Conservation (phyloP, 2,797 vertebrate genomes). For the Rachycentron canadum region DNA sequence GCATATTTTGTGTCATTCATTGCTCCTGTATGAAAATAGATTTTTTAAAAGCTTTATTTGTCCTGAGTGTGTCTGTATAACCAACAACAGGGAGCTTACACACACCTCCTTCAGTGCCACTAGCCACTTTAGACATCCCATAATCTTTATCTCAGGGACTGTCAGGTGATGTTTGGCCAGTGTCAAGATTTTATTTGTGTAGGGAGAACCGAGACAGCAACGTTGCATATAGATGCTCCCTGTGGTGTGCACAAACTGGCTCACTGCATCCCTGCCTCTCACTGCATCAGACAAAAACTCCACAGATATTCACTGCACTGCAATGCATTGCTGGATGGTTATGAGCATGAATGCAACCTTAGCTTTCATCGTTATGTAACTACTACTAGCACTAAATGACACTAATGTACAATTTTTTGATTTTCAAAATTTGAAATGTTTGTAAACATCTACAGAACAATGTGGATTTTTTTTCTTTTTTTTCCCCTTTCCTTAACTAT, state of each 20-base stretch:
- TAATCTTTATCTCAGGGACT: constrained; percentile 32
- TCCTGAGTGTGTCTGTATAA: constrained; percentile 86
- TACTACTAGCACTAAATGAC: constrained; percentile 75
- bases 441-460: constrained; percentile 80
- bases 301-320: constrained; percentile 86
- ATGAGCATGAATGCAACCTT: constrained; percentile 57
- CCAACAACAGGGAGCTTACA: constrained; percentile 72
- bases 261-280: constrained; percentile 58
- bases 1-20: constrained; percentile 74
- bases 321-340: constrained; percentile 66
- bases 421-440: constrained; percentile 62
- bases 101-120: constrained; percentile 50
- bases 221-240: constrained; percentile 61
- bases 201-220: constrained; percentile 59
- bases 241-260: constrained; percentile 62
- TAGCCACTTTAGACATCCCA: constrained; percentile 49
- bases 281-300: constrained; percentile 71
- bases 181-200: constrained; percentile 62
- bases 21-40: constrained; percentile 86
- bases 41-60: constrained; percentile 76
- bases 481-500: constrained; percentile 61
- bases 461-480: constrained; percentile 47
- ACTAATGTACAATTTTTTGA: constrained; percentile 53
- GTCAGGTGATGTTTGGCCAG: constrained; percentile 52
- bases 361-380: constrained; percentile 60